Evolutionary conservation across 2,888 invertebrate species (phyloP).

Genomic region (Himalopsyche tibetana): DNA sequence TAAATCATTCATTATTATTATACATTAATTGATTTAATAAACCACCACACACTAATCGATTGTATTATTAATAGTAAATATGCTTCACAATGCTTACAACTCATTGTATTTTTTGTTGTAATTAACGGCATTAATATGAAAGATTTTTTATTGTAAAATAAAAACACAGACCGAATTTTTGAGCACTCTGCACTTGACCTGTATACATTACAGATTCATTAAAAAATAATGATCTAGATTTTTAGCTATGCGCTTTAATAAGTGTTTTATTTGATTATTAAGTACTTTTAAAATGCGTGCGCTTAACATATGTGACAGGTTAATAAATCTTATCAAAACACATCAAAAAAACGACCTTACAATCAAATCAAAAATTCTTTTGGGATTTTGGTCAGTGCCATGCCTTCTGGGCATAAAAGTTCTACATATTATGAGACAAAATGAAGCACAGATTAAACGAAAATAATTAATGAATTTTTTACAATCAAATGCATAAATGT

Average conservation of each 20-base stretch:
- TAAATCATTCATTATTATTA: too few relatives aligned
- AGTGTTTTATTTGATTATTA: neutral
- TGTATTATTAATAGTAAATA: too few relatives aligned
- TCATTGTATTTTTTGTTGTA: too few relatives aligned
- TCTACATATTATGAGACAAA: constrained; percentile 9
- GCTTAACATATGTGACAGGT: neutral
- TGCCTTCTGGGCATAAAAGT: neutral
- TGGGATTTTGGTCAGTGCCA: constrained; percentile 3
- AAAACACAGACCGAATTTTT: neutral
- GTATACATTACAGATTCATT: neutral
- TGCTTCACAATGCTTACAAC: too few relatives aligned
- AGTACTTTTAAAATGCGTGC: neutral
- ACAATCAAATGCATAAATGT: neutral
- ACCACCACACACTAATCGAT: too few relatives aligned
- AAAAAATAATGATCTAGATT: constrained; percentile 7
- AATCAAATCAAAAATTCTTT: constrained; percentile 20
- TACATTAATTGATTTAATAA: too few relatives aligned
- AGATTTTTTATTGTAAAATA: too few relatives aligned
- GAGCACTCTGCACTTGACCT: neutral
- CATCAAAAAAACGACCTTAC: constrained; percentile 28
- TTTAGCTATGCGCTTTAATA: neutral
- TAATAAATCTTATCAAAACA: constrained; percentile 25
- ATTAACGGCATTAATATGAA: too few relatives aligned
- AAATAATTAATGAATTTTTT: neutral
- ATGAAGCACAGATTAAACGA: neutral